Percentiles rank a stretch among this genome's conserved stretches.
Conservation (phyloP, 1,140 invertebrate species). For the Asobara japonica region DNA sequence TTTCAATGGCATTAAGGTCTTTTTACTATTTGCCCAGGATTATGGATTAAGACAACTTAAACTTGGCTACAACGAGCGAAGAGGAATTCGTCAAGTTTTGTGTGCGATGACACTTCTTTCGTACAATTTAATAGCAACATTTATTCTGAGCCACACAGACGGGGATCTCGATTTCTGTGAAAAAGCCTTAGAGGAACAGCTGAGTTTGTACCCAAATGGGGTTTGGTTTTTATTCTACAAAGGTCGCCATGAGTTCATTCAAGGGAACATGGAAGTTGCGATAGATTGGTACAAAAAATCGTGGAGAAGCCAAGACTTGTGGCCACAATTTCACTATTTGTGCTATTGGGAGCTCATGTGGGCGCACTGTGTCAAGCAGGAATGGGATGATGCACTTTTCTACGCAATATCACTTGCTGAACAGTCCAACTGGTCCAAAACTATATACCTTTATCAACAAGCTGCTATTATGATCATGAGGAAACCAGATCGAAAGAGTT, state of each 20-base stretch:
- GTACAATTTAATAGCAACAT: constrained; percentile 86
- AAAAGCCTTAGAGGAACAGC: constrained; percentile 76
- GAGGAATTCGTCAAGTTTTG: constrained; percentile 84
- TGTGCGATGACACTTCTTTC: constrained; percentile 84
- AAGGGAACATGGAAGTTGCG: constrained; percentile 80
- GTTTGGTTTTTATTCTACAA: constrained; percentile 94
- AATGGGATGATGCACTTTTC: constrained; percentile 78
- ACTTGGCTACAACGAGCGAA: constrained; percentile 73
- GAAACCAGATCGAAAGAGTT: constrained; percentile 67
- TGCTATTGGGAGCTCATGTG: constrained; percentile 97
- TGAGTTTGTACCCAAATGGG: constrained; percentile 82
- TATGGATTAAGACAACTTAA: constrained; percentile 81
- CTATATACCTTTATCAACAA: constrained; percentile 91
- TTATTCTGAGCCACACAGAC: constrained; percentile 82
- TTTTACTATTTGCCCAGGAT: constrained; percentile 63
- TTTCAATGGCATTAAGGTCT: background rate
- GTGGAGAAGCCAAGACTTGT: constrained; percentile 85
- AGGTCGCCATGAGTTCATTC: constrained; percentile 84
- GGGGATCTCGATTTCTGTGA: constrained; percentile 82
- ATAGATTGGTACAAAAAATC: constrained; percentile 84
- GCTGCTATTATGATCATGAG: constrained; percentile 84
- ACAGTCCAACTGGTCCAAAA: constrained; percentile 90
- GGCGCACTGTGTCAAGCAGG: constrained; percentile 76
- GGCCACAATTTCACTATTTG: constrained; percentile 94
- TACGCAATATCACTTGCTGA: constrained; percentile 79